phyloP scores from a whole-genome alignment of 1,140 invertebrate genomes.

The Belonocnema kinseyi region DNA sequence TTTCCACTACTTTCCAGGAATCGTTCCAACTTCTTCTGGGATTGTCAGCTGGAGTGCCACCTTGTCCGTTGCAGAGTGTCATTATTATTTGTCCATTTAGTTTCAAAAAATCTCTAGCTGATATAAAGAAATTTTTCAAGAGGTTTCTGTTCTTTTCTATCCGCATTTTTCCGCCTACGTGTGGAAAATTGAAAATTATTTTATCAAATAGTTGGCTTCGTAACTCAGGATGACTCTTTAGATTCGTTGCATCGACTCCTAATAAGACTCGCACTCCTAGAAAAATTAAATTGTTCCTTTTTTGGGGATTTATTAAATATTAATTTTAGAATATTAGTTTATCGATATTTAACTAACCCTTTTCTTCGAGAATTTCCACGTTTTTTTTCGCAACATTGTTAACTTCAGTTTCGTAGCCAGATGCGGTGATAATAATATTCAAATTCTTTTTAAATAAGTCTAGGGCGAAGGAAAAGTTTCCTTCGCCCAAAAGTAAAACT shows the following conservation, averaged over 20 bases:
- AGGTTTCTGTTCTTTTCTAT: slow-evolving; percentile 79
- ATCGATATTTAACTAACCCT: slow-evolving; percentile 57
- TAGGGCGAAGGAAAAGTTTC: slow-evolving; percentile 78
- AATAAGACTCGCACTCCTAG: slow-evolving; percentile 74
- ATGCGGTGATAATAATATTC: slow-evolving; percentile 58
- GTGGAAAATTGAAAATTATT: slow-evolving; percentile 82
- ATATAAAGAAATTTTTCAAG: slow-evolving; percentile 77
- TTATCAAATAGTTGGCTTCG: slow-evolving; percentile 68
- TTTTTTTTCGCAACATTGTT: slow-evolving; percentile 59
- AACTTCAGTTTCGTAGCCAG: slow-evolving; percentile 62
- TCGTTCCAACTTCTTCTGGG: slow-evolving; percentile 77
- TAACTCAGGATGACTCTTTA: slow-evolving; percentile 61
- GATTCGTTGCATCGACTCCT: slow-evolving; percentile 76
- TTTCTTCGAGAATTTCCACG: slow-evolving; percentile 57
- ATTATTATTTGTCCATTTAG: slow-evolving; percentile 74
- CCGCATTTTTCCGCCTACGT: slow-evolving; percentile 81
- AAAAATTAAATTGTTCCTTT: slow-evolving; percentile 54
- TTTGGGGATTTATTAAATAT: slow-evolving; percentile 20
- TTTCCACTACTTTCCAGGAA: slow-evolving; percentile 80
- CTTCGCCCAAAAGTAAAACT: slow-evolving; percentile 76
- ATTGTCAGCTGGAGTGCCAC: slow-evolving; percentile 77
- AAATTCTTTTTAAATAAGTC: slow-evolving; percentile 65
- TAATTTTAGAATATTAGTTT: too few species aligned
- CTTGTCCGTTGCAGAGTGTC: slow-evolving; percentile 80
- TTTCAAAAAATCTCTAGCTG: slow-evolving; percentile 66